Conservation (phyloP, 2,113 vertebrate genomes). For the Herpailurus yagouaroundi region DNA sequence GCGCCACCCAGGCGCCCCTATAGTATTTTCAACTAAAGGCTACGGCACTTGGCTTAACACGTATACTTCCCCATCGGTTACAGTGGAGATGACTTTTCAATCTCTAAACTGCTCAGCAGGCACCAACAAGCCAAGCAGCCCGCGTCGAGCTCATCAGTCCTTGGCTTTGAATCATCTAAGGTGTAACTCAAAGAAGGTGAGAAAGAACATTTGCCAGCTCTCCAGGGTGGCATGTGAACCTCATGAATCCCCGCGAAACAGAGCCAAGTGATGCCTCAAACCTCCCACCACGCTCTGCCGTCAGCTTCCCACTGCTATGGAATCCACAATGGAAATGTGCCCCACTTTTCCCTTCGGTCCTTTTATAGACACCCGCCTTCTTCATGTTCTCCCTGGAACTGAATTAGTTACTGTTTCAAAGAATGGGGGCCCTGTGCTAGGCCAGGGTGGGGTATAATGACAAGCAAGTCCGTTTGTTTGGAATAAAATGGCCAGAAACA, state of each 20-base stretch:
- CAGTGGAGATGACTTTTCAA: slow-evolving; percentile 31
- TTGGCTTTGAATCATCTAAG: slow-evolving; percentile 17
- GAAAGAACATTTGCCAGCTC: slow-evolving; percentile 49
- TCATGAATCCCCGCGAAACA: neutral
- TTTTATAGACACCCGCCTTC: slow-evolving; percentile 51
- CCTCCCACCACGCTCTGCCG: neutral
- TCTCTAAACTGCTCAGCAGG: slow-evolving; percentile 7
- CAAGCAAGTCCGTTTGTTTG: slow-evolving; percentile 69
- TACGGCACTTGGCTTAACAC: neutral
- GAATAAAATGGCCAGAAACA: slow-evolving; percentile 73
- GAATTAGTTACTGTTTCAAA: slow-evolving; percentile 78
- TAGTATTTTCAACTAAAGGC: neutral
- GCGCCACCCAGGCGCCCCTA: no score
- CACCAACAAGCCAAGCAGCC: neutral
- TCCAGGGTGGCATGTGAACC: neutral
- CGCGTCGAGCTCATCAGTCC: neutral
- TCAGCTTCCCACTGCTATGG: neutral
- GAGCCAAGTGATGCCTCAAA: neutral
- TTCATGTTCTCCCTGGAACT: slow-evolving; percentile 60
- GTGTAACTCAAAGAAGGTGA: slow-evolving; percentile 31
- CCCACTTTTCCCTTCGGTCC: slow-evolving; percentile 39
- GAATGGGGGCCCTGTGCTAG: slow-evolving; percentile 73
- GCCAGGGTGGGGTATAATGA: slow-evolving; percentile 71
- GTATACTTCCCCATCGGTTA: neutral
- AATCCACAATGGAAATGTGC: slow-evolving; percentile 22